These are phyloP conservation scores for Drosophila incognita DNA, from an alignment of 2,888 invertebrate species.

Conservation along the genomic window DNA sequence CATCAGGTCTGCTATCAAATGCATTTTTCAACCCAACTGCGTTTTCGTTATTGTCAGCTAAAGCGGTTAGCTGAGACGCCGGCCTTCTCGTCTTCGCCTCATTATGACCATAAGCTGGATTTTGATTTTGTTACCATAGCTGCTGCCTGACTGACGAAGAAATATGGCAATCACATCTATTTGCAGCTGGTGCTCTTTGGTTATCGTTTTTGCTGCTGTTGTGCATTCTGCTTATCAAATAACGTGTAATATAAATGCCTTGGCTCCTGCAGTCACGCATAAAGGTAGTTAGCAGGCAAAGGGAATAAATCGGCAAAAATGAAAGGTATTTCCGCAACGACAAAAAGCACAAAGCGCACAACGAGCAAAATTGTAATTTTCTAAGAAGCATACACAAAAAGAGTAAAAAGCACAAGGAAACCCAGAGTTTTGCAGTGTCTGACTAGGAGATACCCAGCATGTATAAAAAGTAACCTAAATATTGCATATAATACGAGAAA, in stretches of 20 bases:
- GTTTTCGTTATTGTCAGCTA: neutral
- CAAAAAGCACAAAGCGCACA: slow-evolving; percentile 46
- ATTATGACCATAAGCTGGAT: slow-evolving; percentile 28
- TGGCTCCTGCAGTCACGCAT: slow-evolving; percentile 62
- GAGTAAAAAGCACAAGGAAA: neutral
- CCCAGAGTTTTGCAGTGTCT: neutral
- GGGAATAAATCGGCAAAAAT: slow-evolving; percentile 48
- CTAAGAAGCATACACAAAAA: slow-evolving; percentile 31
- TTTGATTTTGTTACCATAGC: slow-evolving; percentile 22
- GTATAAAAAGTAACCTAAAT: neutral
- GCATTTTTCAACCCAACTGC: slow-evolving; percentile 25
- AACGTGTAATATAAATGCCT: slow-evolving; percentile 60
- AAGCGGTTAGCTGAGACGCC: neutral
- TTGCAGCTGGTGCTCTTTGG: slow-evolving; percentile 4
- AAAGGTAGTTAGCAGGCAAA: slow-evolving; percentile 63
- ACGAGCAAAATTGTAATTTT: slow-evolving; percentile 68
- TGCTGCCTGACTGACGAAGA: slow-evolving; percentile 26
- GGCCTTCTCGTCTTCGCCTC: slow-evolving; percentile 3
- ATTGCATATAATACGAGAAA: neutral
- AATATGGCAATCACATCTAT: slow-evolving; percentile 59
- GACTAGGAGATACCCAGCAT: neutral
- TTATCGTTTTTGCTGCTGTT: slow-evolving; percentile 6
- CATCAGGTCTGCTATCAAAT: slow-evolving; percentile 27
- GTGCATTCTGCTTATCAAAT: slow-evolving; percentile 62
- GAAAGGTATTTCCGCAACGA: slow-evolving; percentile 64